These are phyloP conservation scores for Neoarius graeffei DNA, from an alignment of 2,113 vertebrate species.

Conservation along the genomic window DNA sequence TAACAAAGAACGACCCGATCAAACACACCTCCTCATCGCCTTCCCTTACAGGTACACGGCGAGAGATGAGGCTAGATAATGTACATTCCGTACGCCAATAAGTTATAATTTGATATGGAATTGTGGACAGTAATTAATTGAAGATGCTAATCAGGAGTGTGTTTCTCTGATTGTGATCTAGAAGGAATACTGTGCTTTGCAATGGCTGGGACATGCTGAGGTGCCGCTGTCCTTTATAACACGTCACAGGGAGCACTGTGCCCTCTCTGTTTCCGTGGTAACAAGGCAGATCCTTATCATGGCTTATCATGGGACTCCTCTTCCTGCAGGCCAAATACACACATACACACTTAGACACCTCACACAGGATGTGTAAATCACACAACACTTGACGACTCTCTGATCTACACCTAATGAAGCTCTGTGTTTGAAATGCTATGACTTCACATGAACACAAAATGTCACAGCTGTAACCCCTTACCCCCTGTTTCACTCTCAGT, in stretches of 20 bases:
- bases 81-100: background rate
- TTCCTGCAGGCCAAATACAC: conserved; percentile 44
- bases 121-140: background rate
- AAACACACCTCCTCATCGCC: background rate
- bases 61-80: background rate
- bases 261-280: conserved; percentile 54
- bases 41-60: conserved; percentile 23
- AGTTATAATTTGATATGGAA: background rate
- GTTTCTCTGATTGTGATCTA: conserved; percentile 22
- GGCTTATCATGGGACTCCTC: conserved; percentile 47
- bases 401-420: background rate
- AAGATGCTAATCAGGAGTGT: conserved; percentile 27
- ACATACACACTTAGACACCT: conserved; percentile 6
- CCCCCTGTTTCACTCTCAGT: background rate
- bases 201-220: conserved; percentile 10
- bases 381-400: background rate
- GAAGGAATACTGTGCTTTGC: conserved; percentile 36
- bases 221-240: conserved; percentile 25
- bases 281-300: conserved; percentile 54
- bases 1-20: conserved; percentile 27
- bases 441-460: background rate
- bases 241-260: conserved; percentile 43
- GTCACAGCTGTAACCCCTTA: background rate
- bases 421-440: background rate
- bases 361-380: conserved; percentile 20